Evolutionary conservation across 2,113 vertebrate species (phyloP).

Genomic region (Mesoclemmys tuberculata): DNA sequence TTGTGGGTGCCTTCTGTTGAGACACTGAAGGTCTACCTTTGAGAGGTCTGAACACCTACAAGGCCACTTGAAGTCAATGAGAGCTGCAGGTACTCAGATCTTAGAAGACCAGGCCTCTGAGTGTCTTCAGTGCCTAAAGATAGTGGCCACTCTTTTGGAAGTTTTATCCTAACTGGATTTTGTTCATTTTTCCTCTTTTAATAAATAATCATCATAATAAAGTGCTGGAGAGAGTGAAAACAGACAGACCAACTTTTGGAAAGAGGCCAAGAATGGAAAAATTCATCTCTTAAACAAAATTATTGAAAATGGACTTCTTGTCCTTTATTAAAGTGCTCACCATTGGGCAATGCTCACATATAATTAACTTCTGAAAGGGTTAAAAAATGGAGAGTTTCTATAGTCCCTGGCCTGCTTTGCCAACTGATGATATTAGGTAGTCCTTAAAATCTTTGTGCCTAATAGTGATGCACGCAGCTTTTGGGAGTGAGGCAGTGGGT

Average conservation of each 20-base stretch:
- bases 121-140: background rate
- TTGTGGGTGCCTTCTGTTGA: background rate
- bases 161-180: background rate
- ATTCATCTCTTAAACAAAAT: background rate
- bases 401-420: background rate
- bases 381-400: rapidly evolving
- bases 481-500: background rate
- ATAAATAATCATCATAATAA: background rate
- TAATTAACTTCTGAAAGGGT: background rate
- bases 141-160: background rate
- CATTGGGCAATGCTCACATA: background rate
- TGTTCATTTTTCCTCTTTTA: background rate
- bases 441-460: background rate
- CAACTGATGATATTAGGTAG: background rate
- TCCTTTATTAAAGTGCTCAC: background rate
- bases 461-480: background rate
- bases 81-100: background rate
- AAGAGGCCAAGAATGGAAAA: background rate
- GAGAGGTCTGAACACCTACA: background rate
- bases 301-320: background rate
- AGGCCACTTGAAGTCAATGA: background rate
- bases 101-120: background rate
- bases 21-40: background rate
- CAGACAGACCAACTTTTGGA: background rate
- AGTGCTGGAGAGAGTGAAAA: background rate